A percentile compares a stretch with the other conserved stretches of the same genome.
These are phyloP conservation scores for Axis porcinus DNA, from an alignment of 2,113 vertebrate species.

Conservation along the genomic window DNA sequence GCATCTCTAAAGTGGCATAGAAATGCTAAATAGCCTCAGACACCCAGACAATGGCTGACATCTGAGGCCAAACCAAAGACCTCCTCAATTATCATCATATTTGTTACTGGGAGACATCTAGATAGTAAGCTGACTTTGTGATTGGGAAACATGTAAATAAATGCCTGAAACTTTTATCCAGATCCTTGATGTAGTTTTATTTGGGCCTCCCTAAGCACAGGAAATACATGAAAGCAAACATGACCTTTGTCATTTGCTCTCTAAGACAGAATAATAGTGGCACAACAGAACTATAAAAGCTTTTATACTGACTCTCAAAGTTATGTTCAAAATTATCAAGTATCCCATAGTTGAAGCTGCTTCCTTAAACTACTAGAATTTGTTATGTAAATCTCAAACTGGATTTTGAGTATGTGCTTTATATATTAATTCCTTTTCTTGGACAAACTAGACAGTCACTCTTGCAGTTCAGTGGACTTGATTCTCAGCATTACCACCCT, in stretches of 20 bases:
- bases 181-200: conserved; percentile 14
- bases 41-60: conserved; percentile 62
- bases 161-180: conserved; percentile 23
- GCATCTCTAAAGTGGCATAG: conserved; percentile 72
- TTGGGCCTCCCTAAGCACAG: not conserved
- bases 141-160: conserved; percentile 55
- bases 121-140: conserved; percentile 51
- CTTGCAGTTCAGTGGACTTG: not conserved
- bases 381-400: not conserved
- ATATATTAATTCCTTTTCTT: not conserved
- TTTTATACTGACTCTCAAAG: not conserved
- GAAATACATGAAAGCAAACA: conserved; percentile 26
- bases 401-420: not conserved
- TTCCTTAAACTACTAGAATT: conserved; percentile 12
- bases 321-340: conserved; percentile 27
- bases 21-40: conserved; percentile 70
- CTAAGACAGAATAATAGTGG: not conserved
- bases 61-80: conserved; percentile 36
- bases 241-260: conserved; percentile 29
- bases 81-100: conserved; percentile 51
- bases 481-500: not conserved
- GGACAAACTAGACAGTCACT: not conserved
- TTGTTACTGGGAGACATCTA: conserved; percentile 34
- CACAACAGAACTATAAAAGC: not conserved
- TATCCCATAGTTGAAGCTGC: not conserved